A percentile compares a stretch with the other conserved stretches of the same genome.
phyloP scores from a whole-genome alignment of 2,888 invertebrate genomes.

The Automeris io region DNA sequence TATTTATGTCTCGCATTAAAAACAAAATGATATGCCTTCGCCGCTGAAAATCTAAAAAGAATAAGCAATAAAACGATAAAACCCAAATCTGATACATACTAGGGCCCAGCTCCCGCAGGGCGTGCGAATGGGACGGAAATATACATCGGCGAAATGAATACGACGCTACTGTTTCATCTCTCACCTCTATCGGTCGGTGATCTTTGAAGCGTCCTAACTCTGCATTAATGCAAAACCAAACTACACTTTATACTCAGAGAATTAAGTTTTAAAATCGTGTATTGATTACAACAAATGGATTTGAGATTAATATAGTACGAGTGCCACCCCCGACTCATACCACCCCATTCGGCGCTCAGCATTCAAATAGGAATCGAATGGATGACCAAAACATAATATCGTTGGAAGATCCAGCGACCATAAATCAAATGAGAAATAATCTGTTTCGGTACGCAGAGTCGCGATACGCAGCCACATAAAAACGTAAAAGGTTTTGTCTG shows the following conservation, averaged over 20 bases:
- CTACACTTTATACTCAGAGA: slow-evolving; percentile 46
- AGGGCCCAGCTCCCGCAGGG: slow-evolving; percentile 68
- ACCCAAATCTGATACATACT: slow-evolving; percentile 77
- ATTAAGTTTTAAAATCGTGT: slow-evolving; percentile 53
- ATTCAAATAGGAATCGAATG: slow-evolving; percentile 78
- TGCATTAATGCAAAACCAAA: slow-evolving; percentile 48
- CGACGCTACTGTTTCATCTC: slow-evolving; percentile 77
- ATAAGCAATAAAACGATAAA: slow-evolving; percentile 78
- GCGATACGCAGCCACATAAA: slow-evolving; percentile 70
- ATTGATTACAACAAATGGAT: slow-evolving; percentile 74
- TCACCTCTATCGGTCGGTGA: slow-evolving; percentile 73
- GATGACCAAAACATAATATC: slow-evolving; percentile 78
- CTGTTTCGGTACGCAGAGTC: slow-evolving; percentile 76
- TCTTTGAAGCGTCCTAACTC: slow-evolving; percentile 73
- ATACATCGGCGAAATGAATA: slow-evolving; percentile 71
- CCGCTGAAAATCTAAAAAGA: slow-evolving; percentile 77
- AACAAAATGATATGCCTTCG: slow-evolving; percentile 76
- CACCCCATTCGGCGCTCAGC: slow-evolving; percentile 73
- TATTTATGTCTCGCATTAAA: slow-evolving; percentile 74
- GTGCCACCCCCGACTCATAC: slow-evolving; percentile 71
- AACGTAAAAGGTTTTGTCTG: slow-evolving; percentile 76
- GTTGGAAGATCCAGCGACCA: slow-evolving; percentile 73
- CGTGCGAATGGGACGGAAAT: slow-evolving; percentile 59
- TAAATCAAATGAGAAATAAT: slow-evolving; percentile 79
- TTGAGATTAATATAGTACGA: slow-evolving; percentile 77